phyloP scores from a whole-genome alignment of 2,888 invertebrate species.

The Eupithecia vulgata region DNA sequence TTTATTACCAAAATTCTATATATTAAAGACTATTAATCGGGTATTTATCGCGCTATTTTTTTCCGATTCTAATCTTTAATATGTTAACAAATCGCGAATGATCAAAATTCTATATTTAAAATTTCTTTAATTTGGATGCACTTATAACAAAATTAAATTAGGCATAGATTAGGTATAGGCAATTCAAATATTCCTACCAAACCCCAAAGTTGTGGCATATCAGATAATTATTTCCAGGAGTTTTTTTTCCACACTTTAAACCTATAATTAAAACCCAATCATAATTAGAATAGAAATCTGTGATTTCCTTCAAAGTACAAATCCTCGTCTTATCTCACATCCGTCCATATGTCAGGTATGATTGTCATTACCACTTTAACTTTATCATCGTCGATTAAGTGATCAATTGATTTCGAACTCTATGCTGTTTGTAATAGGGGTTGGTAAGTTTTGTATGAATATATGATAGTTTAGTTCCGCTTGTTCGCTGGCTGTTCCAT shows the following conservation, averaged over 20 bases:
- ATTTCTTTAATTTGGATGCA: background rate
- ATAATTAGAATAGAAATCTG: constrained; percentile 57
- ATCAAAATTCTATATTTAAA: no score
- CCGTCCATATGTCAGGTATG: constrained; percentile 58
- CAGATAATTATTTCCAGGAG: background rate
- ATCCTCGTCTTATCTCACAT: constrained; percentile 60
- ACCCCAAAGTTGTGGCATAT: background rate
- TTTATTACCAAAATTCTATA: background rate
- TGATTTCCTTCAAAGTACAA: constrained; percentile 56
- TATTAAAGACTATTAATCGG: no score
- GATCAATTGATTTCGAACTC: constrained; percentile 48
- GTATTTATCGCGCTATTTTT: no score
- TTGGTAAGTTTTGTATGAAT: constrained; percentile 41
- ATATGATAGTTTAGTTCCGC: constrained; percentile 53
- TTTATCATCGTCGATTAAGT: constrained; percentile 11
- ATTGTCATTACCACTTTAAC: constrained; percentile 45
- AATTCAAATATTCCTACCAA: background rate
- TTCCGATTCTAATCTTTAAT: no score
- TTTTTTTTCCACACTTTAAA: constrained; percentile 7
- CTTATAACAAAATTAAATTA: background rate
- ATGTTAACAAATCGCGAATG: no score
- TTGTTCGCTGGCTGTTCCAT: constrained; percentile 74
- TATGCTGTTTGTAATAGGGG: constrained; percentile 45
- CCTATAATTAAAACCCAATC: constrained; percentile 44
- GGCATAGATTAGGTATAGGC: background rate